Percentiles rank a stretch among this genome's conserved stretches.
Conservation (phyloP, 2,888 invertebrate species). For the Tryphoninae sp. region DNA sequence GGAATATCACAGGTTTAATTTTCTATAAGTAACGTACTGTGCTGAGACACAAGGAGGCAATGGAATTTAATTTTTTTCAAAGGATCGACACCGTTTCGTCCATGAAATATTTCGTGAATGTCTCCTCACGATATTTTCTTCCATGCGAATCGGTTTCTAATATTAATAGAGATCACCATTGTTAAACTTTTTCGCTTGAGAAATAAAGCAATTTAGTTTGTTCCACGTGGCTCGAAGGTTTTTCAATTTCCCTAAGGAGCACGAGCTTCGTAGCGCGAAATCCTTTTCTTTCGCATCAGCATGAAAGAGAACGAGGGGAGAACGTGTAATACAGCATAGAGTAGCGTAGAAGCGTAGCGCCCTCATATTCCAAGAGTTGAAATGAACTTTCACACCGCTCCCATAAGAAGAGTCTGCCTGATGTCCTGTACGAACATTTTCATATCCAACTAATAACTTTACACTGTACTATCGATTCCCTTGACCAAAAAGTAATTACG, state of each 20-base stretch:
- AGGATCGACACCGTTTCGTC: background rate
- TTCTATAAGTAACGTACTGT: too few species aligned
- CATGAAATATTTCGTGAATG: slow-evolving; percentile 10
- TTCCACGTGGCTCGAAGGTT: background rate
- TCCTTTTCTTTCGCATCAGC: slow-evolving; percentile 19
- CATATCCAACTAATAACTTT: background rate
- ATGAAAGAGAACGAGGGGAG: background rate
- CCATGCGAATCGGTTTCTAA: background rate
- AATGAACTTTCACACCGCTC: background rate
- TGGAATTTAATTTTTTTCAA: background rate
- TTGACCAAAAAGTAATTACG: slow-evolving; percentile 2
- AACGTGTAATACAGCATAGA: background rate
- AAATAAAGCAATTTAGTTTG: slow-evolving; percentile 27
- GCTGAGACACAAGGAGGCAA: background rate
- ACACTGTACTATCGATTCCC: background rate
- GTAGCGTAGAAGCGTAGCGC: slow-evolving; percentile 21
- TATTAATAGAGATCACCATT: background rate
- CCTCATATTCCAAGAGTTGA: slow-evolving; percentile 12
- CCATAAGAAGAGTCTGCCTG: slow-evolving; percentile 30
- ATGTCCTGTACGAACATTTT: background rate
- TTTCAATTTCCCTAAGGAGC: slow-evolving; percentile 41
- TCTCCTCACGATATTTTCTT: background rate
- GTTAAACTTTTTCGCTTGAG: slow-evolving; percentile 19
- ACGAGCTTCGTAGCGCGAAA: slow-evolving; percentile 26
- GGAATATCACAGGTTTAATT: background rate